These are phyloP conservation scores for Spodoptera frugiperda DNA, from an alignment of 1,140 invertebrate species.

Conservation along the genomic window DNA sequence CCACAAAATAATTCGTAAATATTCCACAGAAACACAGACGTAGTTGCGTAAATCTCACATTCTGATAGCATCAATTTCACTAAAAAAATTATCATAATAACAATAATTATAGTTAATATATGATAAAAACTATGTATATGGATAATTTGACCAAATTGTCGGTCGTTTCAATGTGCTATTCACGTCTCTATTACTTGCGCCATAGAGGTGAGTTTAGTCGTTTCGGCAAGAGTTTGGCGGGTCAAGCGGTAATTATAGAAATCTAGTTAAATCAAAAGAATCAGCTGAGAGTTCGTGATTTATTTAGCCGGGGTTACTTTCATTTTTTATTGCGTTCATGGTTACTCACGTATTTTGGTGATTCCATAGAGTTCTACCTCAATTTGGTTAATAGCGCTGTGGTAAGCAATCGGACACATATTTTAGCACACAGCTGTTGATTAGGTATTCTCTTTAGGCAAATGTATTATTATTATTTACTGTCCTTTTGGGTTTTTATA, in stretches of 20 bases:
- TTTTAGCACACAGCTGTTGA: too few species aligned
- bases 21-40: not conserved
- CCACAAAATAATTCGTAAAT: not conserved
- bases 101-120: constrained; percentile 6
- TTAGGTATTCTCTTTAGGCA: too few species aligned
- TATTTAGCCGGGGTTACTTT: not conserved
- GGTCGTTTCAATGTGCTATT: not conserved
- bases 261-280: not conserved
- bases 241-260: constrained; percentile 5
- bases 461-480: too few species aligned
- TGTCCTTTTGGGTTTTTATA: too few species aligned
- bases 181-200: too few species aligned
- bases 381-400: too few species aligned
- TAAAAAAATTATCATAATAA: not conserved
- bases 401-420: too few species aligned
- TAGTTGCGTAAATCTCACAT: constrained; percentile 12
- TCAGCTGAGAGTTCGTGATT: not conserved
- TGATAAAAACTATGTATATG: not conserved
- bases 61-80: constrained; percentile 20
- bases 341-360: not conserved
- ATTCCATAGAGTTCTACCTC: too few species aligned
- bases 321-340: not conserved
- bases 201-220: too few species aligned
- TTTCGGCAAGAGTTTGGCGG: not conserved
- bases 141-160: constrained; percentile 17